Evolutionary conservation across 2,888 invertebrate genomes (phyloP).

Genomic region (Xestia ashworthii): DNA sequence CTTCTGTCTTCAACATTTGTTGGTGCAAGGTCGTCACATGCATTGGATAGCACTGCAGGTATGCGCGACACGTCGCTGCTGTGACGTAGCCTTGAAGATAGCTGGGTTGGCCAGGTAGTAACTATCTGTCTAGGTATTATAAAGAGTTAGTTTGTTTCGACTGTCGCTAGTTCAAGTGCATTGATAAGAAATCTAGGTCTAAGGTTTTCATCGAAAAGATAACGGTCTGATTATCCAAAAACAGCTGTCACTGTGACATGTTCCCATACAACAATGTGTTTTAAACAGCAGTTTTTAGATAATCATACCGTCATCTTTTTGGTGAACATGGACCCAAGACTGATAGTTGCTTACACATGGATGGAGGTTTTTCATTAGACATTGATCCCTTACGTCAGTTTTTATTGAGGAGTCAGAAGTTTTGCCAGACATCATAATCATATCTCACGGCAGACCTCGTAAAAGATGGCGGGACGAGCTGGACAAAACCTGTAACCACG

Average conservation of each 20-base stretch:
- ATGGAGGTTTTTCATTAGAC: not conserved
- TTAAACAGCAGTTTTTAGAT: too few relatives aligned
- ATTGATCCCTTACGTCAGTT: not conserved
- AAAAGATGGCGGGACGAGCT: too few relatives aligned
- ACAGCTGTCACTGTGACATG: too few relatives aligned
- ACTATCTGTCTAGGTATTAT: not conserved
- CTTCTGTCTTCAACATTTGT: constrained; percentile 1
- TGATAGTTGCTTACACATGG: not conserved
- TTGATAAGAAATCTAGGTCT: constrained; percentile 10
- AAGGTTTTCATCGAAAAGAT: too few relatives aligned
- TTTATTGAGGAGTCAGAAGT: not conserved
- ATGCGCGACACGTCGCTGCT: constrained; percentile 49
- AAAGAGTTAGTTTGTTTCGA: constrained; percentile 2
- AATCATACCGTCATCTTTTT: too few relatives aligned
- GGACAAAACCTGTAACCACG: too few relatives aligned
- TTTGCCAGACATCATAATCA: not conserved
- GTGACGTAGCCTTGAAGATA: constrained; percentile 55
- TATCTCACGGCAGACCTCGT: not conserved
- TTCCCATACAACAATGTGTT: too few relatives aligned
- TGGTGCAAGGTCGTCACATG: constrained; percentile 58
- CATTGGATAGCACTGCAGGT: constrained; percentile 59
- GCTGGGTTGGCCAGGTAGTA: constrained; percentile 31
- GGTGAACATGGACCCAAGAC: too few relatives aligned
- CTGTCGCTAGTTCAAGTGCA: constrained; percentile 12
- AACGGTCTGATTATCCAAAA: too few relatives aligned